A percentile compares a stretch with the other conserved stretches of the same genome.
Evolutionary conservation across 1,140 invertebrate species (phyloP).

Genomic region (Drosophila guanche): DNA sequence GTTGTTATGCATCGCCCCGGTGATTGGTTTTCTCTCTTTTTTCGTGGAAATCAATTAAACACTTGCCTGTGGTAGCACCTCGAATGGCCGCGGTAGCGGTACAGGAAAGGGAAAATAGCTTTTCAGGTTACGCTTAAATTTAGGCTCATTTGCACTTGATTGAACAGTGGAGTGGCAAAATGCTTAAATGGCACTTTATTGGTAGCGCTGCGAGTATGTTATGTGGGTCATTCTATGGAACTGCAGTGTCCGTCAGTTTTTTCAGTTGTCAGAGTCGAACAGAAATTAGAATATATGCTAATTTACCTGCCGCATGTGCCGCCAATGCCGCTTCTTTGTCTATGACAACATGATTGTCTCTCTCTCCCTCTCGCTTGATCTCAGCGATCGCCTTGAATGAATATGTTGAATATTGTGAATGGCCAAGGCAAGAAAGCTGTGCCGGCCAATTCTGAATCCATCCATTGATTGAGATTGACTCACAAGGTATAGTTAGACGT

Average conservation of each 20-base stretch:
- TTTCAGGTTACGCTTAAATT: conserved; percentile 47
- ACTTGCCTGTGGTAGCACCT: conserved; percentile 16
- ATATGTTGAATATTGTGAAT: conserved; percentile 48
- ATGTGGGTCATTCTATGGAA: conserved; percentile 70
- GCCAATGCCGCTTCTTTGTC: conserved; percentile 7
- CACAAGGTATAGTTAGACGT: conserved; percentile 55
- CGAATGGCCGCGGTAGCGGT: conserved; percentile 18
- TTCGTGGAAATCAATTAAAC: conserved; percentile 76
- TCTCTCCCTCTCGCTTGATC: too few relatives aligned
- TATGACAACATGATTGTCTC: conserved; percentile 45
- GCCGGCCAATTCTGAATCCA: conserved; percentile 27
- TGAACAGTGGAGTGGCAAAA: conserved; percentile 57
- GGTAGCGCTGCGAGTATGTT: conserved; percentile 35
- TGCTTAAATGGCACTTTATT: conserved; percentile 61
- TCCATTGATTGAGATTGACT: conserved; percentile 20
- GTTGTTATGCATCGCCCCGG: conserved; percentile 55
- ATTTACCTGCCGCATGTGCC: conserved; percentile 49
- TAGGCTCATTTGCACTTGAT: conserved; percentile 67
- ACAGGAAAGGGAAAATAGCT: conserved; percentile 20
- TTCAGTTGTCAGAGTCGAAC: conserved; percentile 25
- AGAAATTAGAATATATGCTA: conserved; percentile 79
- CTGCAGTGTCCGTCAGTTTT: conserved; percentile 18
- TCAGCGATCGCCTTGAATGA: conserved; percentile 62
- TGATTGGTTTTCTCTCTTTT: conserved; percentile 57
- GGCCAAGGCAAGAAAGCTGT: conserved; percentile 19